phyloP scores from a whole-genome alignment of 2,113 vertebrate genomes.

The Zosterops borbonicus region DNA sequence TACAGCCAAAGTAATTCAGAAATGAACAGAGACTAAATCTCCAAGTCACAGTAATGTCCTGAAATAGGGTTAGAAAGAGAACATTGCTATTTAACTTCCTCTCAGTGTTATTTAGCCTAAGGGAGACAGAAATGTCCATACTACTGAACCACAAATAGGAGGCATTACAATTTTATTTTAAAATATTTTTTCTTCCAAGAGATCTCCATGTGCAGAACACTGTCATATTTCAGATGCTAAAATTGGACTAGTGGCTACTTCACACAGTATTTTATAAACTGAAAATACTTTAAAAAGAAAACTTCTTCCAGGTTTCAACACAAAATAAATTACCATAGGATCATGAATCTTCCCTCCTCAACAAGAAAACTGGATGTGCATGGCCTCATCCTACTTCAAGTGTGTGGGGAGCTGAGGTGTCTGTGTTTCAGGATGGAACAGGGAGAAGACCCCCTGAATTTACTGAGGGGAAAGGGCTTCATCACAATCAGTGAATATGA shows the following conservation, averaged over 20 bases:
- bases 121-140: not conserved
- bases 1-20: not conserved
- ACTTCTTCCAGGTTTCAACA: not conserved
- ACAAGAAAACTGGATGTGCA: accelerated
- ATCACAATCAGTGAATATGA: not conserved
- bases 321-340: not conserved
- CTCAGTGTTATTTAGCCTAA: not conserved
- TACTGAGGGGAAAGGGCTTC: not conserved
- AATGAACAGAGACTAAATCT: not conserved
- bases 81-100: not conserved
- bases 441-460: not conserved
- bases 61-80: not conserved
- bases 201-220: not conserved
- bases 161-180: not conserved
- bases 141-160: not conserved
- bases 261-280: not conserved
- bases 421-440: not conserved
- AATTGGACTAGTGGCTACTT: not conserved
- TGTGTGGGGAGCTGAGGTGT: not conserved
- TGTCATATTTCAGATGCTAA: not conserved
- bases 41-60: not conserved
- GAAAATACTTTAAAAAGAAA: not conserved
- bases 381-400: not conserved
- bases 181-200: not conserved
- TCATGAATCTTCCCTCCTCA: not conserved